Evolutionary conservation across 2,888 invertebrate genomes (phyloP), one percentile per base, ranked within the genome.

Genomic region (Sceliomorpha sp.): DNA sequence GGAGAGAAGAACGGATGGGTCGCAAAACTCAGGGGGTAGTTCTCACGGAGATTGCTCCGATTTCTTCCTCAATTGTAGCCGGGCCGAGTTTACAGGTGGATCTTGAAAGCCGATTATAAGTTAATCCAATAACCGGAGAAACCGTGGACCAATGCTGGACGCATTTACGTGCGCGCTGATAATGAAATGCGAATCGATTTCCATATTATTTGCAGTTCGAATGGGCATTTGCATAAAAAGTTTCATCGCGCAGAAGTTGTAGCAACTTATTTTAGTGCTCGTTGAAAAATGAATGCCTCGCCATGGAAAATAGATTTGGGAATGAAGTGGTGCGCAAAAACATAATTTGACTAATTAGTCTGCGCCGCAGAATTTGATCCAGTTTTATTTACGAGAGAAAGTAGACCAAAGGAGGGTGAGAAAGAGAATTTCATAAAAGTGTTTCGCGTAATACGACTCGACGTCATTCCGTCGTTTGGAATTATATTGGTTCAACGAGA

Each of bases 61-160:
- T 42, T 42, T 26, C 42, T 42, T 42, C 26, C 42, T 13, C 14
- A 13, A 27, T 42, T 27, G 42, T 10, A 20, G 17, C 40, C 13
- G 20, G 26, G 27, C 27, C 14, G 42, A 27, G 42, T 42, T 42
- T 42, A 42, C 42, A 42, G 42, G 42, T 42, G 42, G 42, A 42
- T 42, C 42, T 27, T 27, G 14, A 42, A 42, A 42, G 42, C 42
- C 42, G 42, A 42, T 42, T 42, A 42, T 42, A 42, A 42, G 42
- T 42, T 42, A 27, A 42, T 42, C 42, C 42, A 42, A 42, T 27
- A 42, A 42, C 42, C 12, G 27, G n/a, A 27, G 27, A 27, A 12
- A 27, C 1, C 42, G 39, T 17, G 17, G 39, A 14, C 39, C 39
- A 17, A 17, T 10, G 39, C 24, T 10, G 39, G 39, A 39, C 39